A percentile compares a stretch with the other conserved stretches of the same genome.
These are phyloP conservation scores for Pocota personata DNA, from an alignment of 2,888 invertebrate genomes.

Conservation along the genomic window DNA sequence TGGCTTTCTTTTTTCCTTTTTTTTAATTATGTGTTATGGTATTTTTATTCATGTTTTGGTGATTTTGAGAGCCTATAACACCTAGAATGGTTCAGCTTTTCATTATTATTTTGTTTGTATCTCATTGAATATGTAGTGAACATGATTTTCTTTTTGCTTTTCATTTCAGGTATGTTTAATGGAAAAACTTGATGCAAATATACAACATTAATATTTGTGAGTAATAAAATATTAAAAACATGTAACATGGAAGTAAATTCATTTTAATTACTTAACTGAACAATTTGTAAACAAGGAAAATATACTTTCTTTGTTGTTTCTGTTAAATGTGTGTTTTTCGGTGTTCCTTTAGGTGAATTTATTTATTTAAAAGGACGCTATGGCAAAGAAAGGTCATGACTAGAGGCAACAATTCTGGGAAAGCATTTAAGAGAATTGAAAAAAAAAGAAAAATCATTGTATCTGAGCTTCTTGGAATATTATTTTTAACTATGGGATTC, in stretches of 20 bases:
- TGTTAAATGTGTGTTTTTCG: not conserved
- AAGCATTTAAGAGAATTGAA: not conserved
- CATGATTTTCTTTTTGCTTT: not conserved
- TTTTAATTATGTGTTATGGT: conserved; percentile 28
- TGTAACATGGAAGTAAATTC: not conserved
- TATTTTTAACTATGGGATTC: too few species aligned
- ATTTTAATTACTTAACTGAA: conserved; percentile 5
- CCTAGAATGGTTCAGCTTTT: not conserved
- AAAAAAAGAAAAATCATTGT: too few species aligned
- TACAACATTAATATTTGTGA: not conserved
- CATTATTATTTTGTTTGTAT: not conserved
- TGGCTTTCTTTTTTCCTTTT: not conserved
- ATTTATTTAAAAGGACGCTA: not conserved
- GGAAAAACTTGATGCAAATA: not conserved
- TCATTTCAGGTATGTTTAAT: conserved; percentile 29
- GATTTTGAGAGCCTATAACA: not conserved
- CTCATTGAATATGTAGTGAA: not conserved
- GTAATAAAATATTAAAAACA: conserved; percentile 40
- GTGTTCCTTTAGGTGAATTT: too few species aligned
- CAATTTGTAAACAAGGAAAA: not conserved
- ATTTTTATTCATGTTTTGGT: conserved; percentile 25
- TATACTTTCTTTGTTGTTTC: not conserved
- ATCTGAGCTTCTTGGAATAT: too few species aligned
- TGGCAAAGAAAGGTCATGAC: too few species aligned
- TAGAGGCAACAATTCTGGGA: not conserved